phyloP scores from a whole-genome alignment of 2,797 vertebrate genomes.

The Sebastes kiyomatsui region DNA sequence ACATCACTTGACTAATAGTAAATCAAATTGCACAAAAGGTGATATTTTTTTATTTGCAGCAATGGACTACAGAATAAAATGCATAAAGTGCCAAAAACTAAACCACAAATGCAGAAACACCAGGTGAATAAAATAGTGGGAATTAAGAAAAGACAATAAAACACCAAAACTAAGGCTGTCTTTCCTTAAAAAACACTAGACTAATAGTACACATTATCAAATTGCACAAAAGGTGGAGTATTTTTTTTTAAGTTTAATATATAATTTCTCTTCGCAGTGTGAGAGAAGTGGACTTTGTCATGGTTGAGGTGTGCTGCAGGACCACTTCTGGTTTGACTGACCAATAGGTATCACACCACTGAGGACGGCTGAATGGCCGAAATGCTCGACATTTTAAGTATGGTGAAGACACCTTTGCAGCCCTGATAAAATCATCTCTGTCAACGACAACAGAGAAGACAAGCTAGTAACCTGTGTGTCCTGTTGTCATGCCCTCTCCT shows the following conservation, averaged over 20 bases:
- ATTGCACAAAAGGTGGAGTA: not conserved
- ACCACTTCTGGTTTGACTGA: conserved; percentile 4
- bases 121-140: not conserved
- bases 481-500: not conserved
- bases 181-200: not conserved
- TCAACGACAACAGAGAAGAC: not conserved
- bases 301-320: not conserved
- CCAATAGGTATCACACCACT: conserved; percentile 33
- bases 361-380: not conserved
- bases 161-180: not conserved
- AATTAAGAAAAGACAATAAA: not conserved
- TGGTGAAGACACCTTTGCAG: not conserved
- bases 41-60: not conserved
- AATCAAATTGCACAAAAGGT: not conserved
- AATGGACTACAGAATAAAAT: not conserved
- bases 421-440: not conserved
- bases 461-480: not conserved
- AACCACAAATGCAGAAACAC: not conserved
- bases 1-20: not conserved
- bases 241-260: not conserved
- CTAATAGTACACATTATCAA: too few relatives aligned
- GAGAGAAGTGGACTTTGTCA: conserved; percentile 54
- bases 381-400: too few relatives aligned
- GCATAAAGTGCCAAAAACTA: not conserved
- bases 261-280: not conserved